Evolutionary conservation across 1,140 invertebrate genomes (phyloP).

Genomic region (Zaprionus tsacasi): DNA sequence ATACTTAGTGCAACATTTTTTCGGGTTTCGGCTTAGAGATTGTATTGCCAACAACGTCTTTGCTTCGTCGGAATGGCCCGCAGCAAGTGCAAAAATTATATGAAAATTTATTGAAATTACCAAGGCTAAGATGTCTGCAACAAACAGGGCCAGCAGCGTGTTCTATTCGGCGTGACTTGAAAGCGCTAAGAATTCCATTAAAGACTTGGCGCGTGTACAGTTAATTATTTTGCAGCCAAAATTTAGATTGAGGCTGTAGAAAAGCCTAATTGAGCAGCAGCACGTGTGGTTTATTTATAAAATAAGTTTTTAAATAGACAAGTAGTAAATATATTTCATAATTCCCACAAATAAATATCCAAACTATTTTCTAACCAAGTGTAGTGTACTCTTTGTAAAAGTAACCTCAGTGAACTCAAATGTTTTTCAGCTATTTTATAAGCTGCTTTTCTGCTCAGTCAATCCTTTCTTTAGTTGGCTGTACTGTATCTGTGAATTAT

Average conservation of each 20-base stretch:
- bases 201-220: neutral
- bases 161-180: slow-evolving; percentile 12
- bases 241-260: neutral
- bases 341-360: no score
- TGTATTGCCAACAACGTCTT: neutral
- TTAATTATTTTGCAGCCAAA: slow-evolving; percentile 16
- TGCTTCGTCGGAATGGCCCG: neutral
- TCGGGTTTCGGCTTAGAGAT: slow-evolving; percentile 18
- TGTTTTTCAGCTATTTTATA: no score
- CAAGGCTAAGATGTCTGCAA: slow-evolving; percentile 4
- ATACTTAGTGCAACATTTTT: slow-evolving; percentile 46
- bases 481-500: no score
- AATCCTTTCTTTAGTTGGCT: no score
- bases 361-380: no score
- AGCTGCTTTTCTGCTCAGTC: no score
- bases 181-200: neutral
- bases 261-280: neutral
- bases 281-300: neutral
- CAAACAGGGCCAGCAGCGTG: neutral
- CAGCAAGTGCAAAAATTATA: slow-evolving; percentile 25
- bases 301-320: no score
- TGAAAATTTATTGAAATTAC: slow-evolving; percentile 14
- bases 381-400: no score
- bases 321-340: no score
- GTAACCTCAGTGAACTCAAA: no score